Evolutionary conservation across 2,888 invertebrate species (phyloP).

Genomic region (Drosophila lutescens): DNA sequence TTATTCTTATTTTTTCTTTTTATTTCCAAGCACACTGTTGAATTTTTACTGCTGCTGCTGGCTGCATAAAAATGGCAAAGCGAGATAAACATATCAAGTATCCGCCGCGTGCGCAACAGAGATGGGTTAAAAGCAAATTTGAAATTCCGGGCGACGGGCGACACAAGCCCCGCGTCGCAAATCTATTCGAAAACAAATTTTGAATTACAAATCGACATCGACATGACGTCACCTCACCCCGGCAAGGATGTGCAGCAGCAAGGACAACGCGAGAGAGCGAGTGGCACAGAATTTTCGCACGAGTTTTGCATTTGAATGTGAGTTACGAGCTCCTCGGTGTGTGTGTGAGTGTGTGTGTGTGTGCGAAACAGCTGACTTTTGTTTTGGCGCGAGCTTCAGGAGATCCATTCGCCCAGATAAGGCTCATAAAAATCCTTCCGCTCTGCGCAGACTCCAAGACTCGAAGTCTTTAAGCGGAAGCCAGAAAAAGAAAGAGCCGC

Average conservation of each 20-base stretch:
- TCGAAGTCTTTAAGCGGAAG: conserved; percentile 34
- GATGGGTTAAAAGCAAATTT: conserved; percentile 62
- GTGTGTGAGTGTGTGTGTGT: conserved; percentile 23
- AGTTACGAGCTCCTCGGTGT: conserved; percentile 62
- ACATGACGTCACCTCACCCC: conserved; percentile 60
- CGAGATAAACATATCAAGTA: conserved; percentile 37
- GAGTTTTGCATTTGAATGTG: conserved; percentile 82
- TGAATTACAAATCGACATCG: conserved; percentile 79
- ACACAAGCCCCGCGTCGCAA: conserved; percentile 49
- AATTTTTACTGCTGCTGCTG: conserved; percentile 77
- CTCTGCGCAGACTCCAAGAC: conserved; percentile 64
- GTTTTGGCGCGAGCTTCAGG: conserved; percentile 59
- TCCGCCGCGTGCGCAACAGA: conserved; percentile 21
- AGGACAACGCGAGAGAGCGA: conserved; percentile 22
- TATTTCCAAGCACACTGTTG: conserved; percentile 67
- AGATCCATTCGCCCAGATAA: conserved; percentile 58
- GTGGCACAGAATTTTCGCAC: conserved; percentile 75
- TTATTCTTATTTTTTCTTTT: conserved; percentile 10
- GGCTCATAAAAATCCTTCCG: conserved; percentile 9
- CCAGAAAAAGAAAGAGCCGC: conserved; percentile 6
- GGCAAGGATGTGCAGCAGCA: conserved; percentile 68
- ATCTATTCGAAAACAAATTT: conserved; percentile 80
- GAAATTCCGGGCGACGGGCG: conserved; percentile 74
- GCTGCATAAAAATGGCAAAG: conserved; percentile 72
- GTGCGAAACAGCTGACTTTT: conserved; percentile 72